phyloP scores from a whole-genome alignment of 2,888 invertebrate species.

The Agonopterix alstromeriana region DNA sequence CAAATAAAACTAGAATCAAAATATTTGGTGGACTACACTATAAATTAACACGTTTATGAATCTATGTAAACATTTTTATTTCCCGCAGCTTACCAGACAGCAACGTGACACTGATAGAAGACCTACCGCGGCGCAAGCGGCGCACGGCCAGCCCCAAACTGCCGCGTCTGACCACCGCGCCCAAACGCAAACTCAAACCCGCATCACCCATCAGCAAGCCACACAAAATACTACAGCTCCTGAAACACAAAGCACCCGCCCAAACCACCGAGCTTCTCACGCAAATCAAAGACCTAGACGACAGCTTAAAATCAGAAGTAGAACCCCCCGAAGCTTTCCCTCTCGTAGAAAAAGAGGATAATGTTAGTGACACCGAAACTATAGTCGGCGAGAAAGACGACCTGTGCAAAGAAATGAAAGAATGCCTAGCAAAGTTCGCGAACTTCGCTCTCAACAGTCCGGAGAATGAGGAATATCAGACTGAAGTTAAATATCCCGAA shows the following conservation, averaged over 20 bases:
- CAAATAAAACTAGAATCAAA: too few relatives aligned
- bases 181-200: conserved; percentile 52
- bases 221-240: conserved; percentile 53
- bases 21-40: too few relatives aligned
- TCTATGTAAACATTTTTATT: neutral
- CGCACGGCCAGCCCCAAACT: conserved; percentile 39
- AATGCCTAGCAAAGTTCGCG: conserved; percentile 58
- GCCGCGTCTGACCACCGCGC: conserved; percentile 37
- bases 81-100: conserved; percentile 42
- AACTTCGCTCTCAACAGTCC: conserved; percentile 46
- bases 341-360: conserved; percentile 40
- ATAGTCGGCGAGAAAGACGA: conserved; percentile 42
- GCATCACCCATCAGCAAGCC: conserved; percentile 37
- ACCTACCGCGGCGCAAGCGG: conserved; percentile 43
- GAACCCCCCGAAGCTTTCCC: conserved; percentile 55
- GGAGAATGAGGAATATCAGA: conserved; percentile 22
- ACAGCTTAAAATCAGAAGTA: conserved; percentile 29
- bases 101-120: conserved; percentile 47
- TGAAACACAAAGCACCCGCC: conserved; percentile 45
- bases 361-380: conserved; percentile 48
- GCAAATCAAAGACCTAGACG: conserved; percentile 14
- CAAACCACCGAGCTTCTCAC: conserved; percentile 18
- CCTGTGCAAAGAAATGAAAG: conserved; percentile 53
- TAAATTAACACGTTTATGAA: too few relatives aligned
- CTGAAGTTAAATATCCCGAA: conserved; percentile 43